Base-by-base conservation (phyloP, 2,113 vertebrate genomes). In the cattle (Bos taurus) region DNA sequence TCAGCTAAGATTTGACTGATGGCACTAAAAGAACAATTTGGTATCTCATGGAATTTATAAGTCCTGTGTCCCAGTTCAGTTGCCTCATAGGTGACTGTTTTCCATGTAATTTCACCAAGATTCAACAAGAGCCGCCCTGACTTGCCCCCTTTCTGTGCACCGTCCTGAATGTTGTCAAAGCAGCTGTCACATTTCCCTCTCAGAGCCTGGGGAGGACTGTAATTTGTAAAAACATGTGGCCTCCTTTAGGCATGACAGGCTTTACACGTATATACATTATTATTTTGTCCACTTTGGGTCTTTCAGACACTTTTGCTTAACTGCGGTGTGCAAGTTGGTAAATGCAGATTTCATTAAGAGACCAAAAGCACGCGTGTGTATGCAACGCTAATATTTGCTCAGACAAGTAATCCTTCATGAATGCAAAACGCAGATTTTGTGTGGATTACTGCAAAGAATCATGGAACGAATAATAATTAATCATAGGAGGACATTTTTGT, bases 361-460 rank as follows among this genome's bases (percentile, higher is more conserved):
- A 93, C 57, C 59, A 59, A 88, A 93, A 95, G 84, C 25, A 93
- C 50, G 86, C n/a, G 52, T 88, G 26, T 88, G 28, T 88, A 57
- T 86, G 21, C 88, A 90, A 33, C 94, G 62, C 88, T 91, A 84
- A 78, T 95, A 88, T 94, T 95, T 93, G 59, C n/a, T 96, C 48
- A 91, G 83, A 93, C n/a, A 96, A 56, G 50, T 92, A 93, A 67
- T 87, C 57, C n/a, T 88, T 93, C 67, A 48, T 94, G 83, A 97
- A 83, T 71, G 16, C 62, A 92, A 90, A 88, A 83, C 95, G 26
- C 48, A 92, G 50, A 84, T 89, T 92, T 96, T 94, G 16, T 90
- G 43, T 91, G 52, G 59, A 93, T 88, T 87, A 93, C 28, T 92
- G 92, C 50, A 54, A 89, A 87, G 62, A 60, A 40, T 87, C 86